Conservation (phyloP, 1,140 invertebrate genomes). For the Coboldia fuscipes region DNA sequence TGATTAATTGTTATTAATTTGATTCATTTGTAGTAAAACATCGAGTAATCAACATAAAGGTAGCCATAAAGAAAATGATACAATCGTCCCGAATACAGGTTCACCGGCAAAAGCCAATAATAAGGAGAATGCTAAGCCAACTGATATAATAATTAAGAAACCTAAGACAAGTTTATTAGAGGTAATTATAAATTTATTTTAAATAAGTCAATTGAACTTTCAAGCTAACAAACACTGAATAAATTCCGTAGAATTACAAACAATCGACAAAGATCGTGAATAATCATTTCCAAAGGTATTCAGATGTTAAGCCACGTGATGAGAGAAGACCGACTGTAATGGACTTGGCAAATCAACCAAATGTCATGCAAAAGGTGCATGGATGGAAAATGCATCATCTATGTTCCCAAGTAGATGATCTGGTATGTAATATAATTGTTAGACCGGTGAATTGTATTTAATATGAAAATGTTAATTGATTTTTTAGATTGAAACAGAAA, state of each 20-base stretch:
- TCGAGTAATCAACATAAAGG: not conserved
- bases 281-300: slow-evolving; percentile 67
- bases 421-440: slow-evolving; percentile 45
- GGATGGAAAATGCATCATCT: slow-evolving; percentile 92
- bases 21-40: too few species aligned
- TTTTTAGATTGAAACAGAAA: not conserved
- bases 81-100: not conserved
- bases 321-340: slow-evolving; percentile 62
- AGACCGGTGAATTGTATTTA: too few species aligned
- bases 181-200: slow-evolving; percentile 8
- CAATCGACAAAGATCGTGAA: slow-evolving; percentile 34
- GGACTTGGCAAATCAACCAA: slow-evolving; percentile 74
- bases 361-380: slow-evolving; percentile 71
- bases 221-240: not conserved
- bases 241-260: slow-evolving; percentile 13
- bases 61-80: not conserved
- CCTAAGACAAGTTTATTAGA: slow-evolving; percentile 17
- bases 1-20: too few species aligned
- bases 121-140: slow-evolving; percentile 19
- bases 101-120: slow-evolving; percentile 6
- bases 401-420: slow-evolving; percentile 76
- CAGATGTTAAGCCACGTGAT: slow-evolving; percentile 71
- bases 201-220: not conserved
- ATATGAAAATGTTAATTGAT: slow-evolving; percentile 3
- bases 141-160: slow-evolving; percentile 15